Percentiles rank a stretch among this genome's conserved stretches.
Evolutionary conservation across 2,888 invertebrate genomes (phyloP).

Genomic region (Slavum lentiscoides): DNA sequence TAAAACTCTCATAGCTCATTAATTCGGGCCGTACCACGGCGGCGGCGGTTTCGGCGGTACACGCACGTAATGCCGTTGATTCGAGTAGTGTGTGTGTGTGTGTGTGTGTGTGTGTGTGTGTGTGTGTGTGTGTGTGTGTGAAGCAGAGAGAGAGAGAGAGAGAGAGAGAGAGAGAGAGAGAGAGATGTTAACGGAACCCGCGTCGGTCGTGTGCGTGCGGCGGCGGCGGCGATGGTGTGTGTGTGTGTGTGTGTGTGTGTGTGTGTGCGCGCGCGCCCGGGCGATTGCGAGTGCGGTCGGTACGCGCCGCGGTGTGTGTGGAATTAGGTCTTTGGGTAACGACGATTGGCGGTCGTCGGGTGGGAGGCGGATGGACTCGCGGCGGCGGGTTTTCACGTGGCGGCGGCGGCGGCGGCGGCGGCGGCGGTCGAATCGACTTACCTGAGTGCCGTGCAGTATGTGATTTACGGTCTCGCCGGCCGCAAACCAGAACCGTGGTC

Average conservation of each 20-base stretch:
- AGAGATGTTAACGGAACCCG: conserved; percentile 43
- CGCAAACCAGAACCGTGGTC: conserved; percentile 41
- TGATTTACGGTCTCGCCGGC: conserved; percentile 52
- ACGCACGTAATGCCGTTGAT: conserved; percentile 20
- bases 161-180: too few species aligned
- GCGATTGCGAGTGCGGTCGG: conserved; percentile 8
- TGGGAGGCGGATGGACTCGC: conserved; percentile 52
- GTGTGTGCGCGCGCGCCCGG: neutral
- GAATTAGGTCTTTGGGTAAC: conserved; percentile 53
- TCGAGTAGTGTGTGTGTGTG: neutral
- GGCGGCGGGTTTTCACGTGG: conserved; percentile 53
- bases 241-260: neutral
- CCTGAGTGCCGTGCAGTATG: conserved; percentile 51
- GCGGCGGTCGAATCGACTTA: conserved; percentile 41
- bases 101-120: too few species aligned
- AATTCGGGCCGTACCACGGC: neutral
- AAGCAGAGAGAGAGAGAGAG: conserved; percentile 24
- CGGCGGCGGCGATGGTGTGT: too few species aligned
- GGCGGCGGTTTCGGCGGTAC: conserved; percentile 10
- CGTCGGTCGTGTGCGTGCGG: conserved; percentile 37
- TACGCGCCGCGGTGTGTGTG: conserved; percentile 20
- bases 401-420: conserved; percentile 34
- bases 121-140: conserved; percentile 7
- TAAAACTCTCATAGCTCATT: neutral
- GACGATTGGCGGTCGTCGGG: conserved; percentile 20